Evolutionary conservation across 1,140 invertebrate genomes (phyloP), one percentile per base, ranked within the genome.

Genomic region (Habropoda laboriosa): DNA sequence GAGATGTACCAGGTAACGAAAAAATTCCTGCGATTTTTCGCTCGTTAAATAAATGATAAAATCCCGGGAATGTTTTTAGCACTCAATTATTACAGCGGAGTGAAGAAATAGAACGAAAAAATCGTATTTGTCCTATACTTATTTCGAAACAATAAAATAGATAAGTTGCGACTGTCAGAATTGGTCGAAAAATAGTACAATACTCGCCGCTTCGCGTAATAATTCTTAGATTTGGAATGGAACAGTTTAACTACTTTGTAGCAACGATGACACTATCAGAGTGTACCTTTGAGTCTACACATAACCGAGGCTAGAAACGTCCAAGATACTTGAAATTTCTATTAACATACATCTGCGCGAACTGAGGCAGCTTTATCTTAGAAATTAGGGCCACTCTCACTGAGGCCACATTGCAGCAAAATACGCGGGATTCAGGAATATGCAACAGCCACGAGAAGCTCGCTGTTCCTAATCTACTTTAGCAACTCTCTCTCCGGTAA

Each of bases 391-490:
- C 47, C 18, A 47, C 63, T 66, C 8, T 40, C 18, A 66, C 30
- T 16, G 10, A 21, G 21, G 21, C 32, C 58, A 12, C 35, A 27
- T 47, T 47, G 42, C 27, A 47, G 42, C 63, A 40, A 61, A 61
- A 61, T 38, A 38, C 32, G 18, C 24, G 10, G 42, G 63, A 47
- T 66, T 47, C 63, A 18, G 18, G 27, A 47, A 47, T 47, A 47
- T 32, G 42, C 40, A 47, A 45, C 61, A 45, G 42, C 61, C 61
- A 38, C 16, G 61, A 24, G 61, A 24, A 42, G 40, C 61, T 27
- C 63, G 42, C 18, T 13, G 35, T 21, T n/a, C 7, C 58, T 66
- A 66, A 66, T 66, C 42, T 66, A 66, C 63, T 66, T 66, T 66
- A 32, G 10, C 40, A 66, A 66, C 63, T 66, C 27, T 66, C 63